Evolutionary conservation across 2,888 invertebrate species (phyloP).

Genomic region (Empis livida): DNA sequence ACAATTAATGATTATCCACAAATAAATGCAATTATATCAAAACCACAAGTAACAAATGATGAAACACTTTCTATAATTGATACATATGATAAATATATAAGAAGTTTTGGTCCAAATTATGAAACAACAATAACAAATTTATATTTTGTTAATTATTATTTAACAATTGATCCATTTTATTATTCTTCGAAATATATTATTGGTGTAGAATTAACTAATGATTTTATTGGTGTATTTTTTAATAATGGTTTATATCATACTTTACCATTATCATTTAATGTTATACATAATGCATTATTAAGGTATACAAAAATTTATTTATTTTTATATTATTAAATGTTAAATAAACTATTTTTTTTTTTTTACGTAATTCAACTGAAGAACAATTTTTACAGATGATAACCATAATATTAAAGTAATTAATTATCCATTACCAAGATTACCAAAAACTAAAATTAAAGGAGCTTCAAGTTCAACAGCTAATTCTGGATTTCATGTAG

Average conservation of each 20-base stretch:
- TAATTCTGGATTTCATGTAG: slow-evolving; percentile 45
- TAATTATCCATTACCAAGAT: slow-evolving; percentile 59
- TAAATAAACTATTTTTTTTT: not conserved
- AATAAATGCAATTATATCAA: not conserved
- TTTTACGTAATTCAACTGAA: not conserved
- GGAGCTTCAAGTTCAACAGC: slow-evolving; percentile 13
- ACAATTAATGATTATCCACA: slow-evolving; percentile 18
- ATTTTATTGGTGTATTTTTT: slow-evolving; percentile 47
- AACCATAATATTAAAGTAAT: slow-evolving; percentile 33
- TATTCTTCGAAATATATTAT: slow-evolving; percentile 38
- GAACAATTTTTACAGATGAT: not conserved
- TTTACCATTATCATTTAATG: slow-evolving; percentile 45
- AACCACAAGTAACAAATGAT: too few species aligned
- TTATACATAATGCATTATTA: slow-evolving; percentile 44
- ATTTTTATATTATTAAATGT: not conserved
- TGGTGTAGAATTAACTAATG: slow-evolving; percentile 37
- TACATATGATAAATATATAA: not conserved
- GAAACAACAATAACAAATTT: not conserved
- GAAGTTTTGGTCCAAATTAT: not conserved
- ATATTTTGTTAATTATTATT: not conserved
- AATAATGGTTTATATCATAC: slow-evolving; percentile 63
- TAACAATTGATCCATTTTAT: slow-evolving; percentile 21
- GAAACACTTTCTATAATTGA: too few species aligned
- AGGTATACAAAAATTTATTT: slow-evolving; percentile 13
- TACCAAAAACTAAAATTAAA: slow-evolving; percentile 40